Conservation (phyloP, 2,113 vertebrate species). For the Heliornis fulica region DNA sequence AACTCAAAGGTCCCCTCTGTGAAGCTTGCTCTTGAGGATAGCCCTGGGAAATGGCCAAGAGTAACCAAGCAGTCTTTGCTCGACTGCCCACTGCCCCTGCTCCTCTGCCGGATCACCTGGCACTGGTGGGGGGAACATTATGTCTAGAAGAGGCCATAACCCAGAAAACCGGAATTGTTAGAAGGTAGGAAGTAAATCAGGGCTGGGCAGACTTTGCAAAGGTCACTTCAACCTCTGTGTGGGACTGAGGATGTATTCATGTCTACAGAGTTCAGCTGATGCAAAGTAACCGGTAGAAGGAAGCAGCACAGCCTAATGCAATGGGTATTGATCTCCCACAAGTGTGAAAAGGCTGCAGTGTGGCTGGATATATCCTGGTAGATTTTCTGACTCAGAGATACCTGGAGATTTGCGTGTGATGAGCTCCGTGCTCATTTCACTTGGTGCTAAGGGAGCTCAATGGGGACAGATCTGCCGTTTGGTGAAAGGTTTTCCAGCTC, state of each 20-base stretch:
- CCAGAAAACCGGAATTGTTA: neutral
- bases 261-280: neutral
- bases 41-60: neutral
- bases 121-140: neutral
- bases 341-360: neutral
- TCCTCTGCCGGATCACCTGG: neutral
- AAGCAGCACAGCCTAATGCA: neutral
- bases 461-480: neutral
- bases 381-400: neutral
- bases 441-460: neutral
- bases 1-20: neutral
- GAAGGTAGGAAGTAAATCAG: neutral
- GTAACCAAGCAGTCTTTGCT: neutral
- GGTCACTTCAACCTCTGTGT: neutral
- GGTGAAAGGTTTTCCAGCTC: slow-evolving; percentile 19
- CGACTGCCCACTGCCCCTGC: neutral
- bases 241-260: neutral
- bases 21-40: neutral
- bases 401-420: neutral
- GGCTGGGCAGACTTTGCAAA: neutral
- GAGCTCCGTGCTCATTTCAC: neutral
- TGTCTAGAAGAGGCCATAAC: neutral
- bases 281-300: neutral
- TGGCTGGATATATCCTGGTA: neutral
- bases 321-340: neutral